phyloP scores from a whole-genome alignment of 2,113 vertebrate species.

The Brienomyrus longianalis region DNA sequence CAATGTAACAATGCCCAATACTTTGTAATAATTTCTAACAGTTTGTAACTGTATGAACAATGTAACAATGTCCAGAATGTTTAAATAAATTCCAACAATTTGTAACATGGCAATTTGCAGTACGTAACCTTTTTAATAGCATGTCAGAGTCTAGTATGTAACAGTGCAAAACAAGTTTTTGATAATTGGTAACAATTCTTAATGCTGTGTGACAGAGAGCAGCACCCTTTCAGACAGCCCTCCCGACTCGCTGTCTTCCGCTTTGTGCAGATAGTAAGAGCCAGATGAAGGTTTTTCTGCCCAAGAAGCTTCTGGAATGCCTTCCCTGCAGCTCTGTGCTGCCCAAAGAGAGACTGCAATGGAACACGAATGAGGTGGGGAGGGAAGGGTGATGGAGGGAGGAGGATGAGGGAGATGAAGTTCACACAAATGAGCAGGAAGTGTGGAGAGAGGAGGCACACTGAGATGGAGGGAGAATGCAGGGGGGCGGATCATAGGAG shows the following conservation, averaged over 20 bases:
- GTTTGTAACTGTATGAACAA: neutral
- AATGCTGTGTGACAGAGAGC: neutral
- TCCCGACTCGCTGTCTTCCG: neutral
- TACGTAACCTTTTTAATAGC: neutral
- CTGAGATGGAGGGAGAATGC: neutral
- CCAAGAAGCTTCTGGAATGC: conserved; percentile 80
- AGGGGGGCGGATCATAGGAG: neutral
- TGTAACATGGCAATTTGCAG: neutral
- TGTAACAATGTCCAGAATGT: neutral
- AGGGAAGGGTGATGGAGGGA: neutral
- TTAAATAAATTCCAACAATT: neutral
- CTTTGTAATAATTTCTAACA: neutral
- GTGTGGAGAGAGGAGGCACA: no score
- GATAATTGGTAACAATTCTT: neutral
- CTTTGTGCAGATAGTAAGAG: conserved; percentile 57
- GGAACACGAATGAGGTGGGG: conserved; percentile 84
- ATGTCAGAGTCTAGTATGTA: neutral
- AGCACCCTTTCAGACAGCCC: neutral
- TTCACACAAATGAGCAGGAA: no score
- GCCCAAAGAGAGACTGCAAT: conserved; percentile 75
- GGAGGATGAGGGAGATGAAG: neutral
- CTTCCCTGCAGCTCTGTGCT: conserved; percentile 66
- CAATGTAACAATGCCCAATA: neutral
- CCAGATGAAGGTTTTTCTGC: conserved; percentile 79
- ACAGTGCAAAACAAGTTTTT: neutral